Base-by-base conservation (phyloP, 2,797 vertebrate species). In the Typhlichthys subterraneus region DNA sequence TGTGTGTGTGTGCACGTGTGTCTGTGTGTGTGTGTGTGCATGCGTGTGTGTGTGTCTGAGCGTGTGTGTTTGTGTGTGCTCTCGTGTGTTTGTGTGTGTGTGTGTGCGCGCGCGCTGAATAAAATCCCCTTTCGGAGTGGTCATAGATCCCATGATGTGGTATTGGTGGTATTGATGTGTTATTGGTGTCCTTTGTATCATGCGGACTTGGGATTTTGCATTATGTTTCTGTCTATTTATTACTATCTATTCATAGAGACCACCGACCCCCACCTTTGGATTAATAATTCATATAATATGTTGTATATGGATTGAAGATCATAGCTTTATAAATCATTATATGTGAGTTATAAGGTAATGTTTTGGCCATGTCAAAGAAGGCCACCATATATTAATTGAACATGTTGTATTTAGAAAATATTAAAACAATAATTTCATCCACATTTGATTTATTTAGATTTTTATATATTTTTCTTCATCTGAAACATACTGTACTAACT, bases 61-160 rank as follows among this genome's bases (percentile, higher is more conserved):
- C 4, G 47, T 55, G 17, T 63, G 61, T 47, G 51, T 63, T 51
- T 47, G 51, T 54, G 59, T 61, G 50, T 53, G 50, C 29, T 12
- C 46, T 38, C 53, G 17, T 42, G 13, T 31, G 17, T 59, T 45
- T 13, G 60, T 62, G 48, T 61, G 49, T 48, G 45, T 23, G 47
- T 50, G 54, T 48, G 42, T 47, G 15, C 14, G 29, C 59, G 68
- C 69, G 64, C 65, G 53, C 42, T 60, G 50, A 61, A 63, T 85
- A 71, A 73, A 77, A 77, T 64, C 55, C 60, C 62, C 72, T 69
- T 80, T 75, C 71, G 61, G 80, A 86, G 77, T 87, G 82, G 76
- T 88, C 74, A 71, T 69, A 75, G 79, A 86, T 80, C 69, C 75
- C 71, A 64, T 80, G 69, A 81, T 81, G 82, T 78, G 68, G 76